Base-by-base conservation (phyloP, 2,888 invertebrate genomes). In the Cinara cedri region DNA sequence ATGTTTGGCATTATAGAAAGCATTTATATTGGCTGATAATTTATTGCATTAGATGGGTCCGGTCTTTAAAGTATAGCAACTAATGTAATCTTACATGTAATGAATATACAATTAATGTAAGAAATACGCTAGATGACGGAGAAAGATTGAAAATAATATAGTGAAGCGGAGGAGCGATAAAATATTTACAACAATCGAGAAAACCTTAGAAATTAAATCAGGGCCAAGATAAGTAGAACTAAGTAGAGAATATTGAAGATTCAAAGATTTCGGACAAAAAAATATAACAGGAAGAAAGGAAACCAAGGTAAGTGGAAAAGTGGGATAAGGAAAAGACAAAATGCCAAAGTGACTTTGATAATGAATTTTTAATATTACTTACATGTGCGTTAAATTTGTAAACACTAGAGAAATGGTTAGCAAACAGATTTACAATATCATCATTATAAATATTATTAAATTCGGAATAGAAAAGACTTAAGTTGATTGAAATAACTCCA, bases 401-500 rank as follows among this genome's bases (percentile, higher is more conserved):
- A 60, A 60, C 16, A 16, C 16, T 34, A 60, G 34, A 60, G 4
- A 60, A 60, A 34, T 60, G 60, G 16, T 60, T 16, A 60, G 26
- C 26, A 6, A 60, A 60, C 34, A 60, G 26, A 4, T 60, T 34
- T 4, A 60, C 34, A 60, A 34, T 60, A 34, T 60, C 14, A 16
- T 60, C 34, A 60, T 26, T 16, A 60, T 60, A 26, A 34, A 60
- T 16, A 60, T 34, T 60, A 60, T 60, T 34, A 16, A 60, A 16
- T 60, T 60, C 26, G 60, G 60, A 34, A 60, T 26, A 60, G 60
- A 34, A 60, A 60, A 16, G 14, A 60, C 34, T 16, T 60, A 34
- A 34, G 60, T 34, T 34, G 26, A 16, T 60, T 60, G 8, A 60
- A 60, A 60, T 60, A 60, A 34, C 34, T 60, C 60, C 60, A 60